phyloP scores from a whole-genome alignment of 2,888 invertebrate genomes.

The Norana najaformis region DNA sequence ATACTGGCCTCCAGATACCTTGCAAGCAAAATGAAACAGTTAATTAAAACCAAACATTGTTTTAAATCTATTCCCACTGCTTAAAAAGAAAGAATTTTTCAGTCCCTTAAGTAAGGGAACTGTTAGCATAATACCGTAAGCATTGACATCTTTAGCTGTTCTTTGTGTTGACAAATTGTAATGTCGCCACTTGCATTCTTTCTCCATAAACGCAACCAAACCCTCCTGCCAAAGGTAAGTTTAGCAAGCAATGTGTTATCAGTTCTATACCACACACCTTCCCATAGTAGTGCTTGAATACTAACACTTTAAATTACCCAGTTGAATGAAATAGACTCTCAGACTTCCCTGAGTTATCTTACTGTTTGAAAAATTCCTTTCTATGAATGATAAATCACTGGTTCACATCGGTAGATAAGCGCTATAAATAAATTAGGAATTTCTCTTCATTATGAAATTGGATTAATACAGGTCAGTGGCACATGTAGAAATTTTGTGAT shows the following conservation, averaged over 20 bases:
- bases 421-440: not conserved
- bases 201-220: constrained; percentile 51
- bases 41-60: not conserved
- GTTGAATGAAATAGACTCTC: not conserved
- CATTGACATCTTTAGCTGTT: constrained; percentile 51
- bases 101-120: not conserved
- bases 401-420: not conserved
- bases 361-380: not conserved
- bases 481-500: not conserved
- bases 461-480: not conserved
- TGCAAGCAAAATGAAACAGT: not conserved
- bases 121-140: constrained; percentile 51
- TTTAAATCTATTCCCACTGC: not conserved
- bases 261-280: not conserved
- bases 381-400: not conserved
- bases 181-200: constrained; percentile 58
- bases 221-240: constrained; percentile 50
- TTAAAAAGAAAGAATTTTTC: not conserved
- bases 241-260: not conserved
- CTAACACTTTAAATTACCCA: not conserved
- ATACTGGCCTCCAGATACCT: not conserved
- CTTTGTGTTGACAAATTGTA: constrained; percentile 54
- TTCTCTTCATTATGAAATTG: not conserved
- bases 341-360: not conserved
- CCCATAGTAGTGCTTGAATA: not conserved